These are phyloP conservation scores for Dendrolimus pini DNA, from an alignment of 2,888 invertebrate species.

Conservation along the genomic window DNA sequence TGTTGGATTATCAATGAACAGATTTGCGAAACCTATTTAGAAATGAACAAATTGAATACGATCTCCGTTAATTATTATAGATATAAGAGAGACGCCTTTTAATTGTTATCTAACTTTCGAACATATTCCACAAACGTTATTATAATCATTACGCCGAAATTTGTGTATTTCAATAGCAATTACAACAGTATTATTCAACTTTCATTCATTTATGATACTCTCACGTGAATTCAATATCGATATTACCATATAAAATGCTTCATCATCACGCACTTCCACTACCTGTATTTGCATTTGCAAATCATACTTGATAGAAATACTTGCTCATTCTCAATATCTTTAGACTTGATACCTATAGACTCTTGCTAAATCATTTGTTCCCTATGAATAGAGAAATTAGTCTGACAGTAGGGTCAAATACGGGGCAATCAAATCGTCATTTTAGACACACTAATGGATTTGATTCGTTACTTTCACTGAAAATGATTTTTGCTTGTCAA, in stretches of 20 bases:
- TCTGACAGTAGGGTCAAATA: constrained; percentile 46
- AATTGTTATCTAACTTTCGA: background rate
- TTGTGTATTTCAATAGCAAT: background rate
- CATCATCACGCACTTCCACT: background rate
- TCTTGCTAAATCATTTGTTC: constrained; percentile 29
- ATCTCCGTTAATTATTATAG: no score
- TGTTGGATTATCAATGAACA: no score
- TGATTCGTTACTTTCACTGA: constrained; percentile 46
- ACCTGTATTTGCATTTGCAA: background rate
- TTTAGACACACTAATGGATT: constrained; percentile 36
- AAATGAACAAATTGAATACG: no score
- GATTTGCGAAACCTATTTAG: no score
- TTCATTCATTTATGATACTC: background rate
- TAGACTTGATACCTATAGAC: background rate
- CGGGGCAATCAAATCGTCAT: constrained; percentile 39
- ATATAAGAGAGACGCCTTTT: background rate
- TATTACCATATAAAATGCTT: background rate
- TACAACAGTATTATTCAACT: background rate
- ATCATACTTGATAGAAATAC: background rate
- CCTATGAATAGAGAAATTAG: constrained; percentile 48
- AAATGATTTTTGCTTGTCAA: constrained; percentile 10
- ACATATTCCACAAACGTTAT: background rate
- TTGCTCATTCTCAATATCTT: background rate
- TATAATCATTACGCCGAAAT: background rate
- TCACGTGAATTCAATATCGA: background rate